A percentile compares a stretch with the other conserved stretches of the same genome.
These are phyloP conservation scores for Gadopsis marmoratus DNA, from an alignment of 2,797 vertebrate species.

Conservation along the genomic window DNA sequence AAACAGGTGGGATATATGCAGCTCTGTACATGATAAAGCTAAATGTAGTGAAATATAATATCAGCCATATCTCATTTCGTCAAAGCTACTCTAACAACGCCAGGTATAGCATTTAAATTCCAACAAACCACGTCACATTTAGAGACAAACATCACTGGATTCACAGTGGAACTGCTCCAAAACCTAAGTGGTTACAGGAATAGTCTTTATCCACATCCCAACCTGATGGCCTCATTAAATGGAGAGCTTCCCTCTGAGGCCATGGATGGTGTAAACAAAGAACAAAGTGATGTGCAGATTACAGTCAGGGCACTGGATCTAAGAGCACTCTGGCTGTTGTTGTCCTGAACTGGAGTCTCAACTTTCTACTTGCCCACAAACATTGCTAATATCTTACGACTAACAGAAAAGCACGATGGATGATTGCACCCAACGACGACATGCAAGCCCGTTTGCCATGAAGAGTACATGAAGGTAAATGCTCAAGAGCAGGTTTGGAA, in stretches of 20 bases:
- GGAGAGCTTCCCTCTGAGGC: constrained; percentile 53
- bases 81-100: constrained; percentile 11
- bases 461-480: not conserved
- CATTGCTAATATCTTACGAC: not conserved
- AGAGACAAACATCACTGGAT: constrained; percentile 42
- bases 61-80: constrained; percentile 7
- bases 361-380: constrained; percentile 17
- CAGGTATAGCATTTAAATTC: constrained; percentile 5
- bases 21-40: constrained; percentile 16
- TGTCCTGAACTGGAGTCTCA: constrained; percentile 28
- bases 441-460: constrained; percentile 16
- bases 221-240: constrained; percentile 55
- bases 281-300: constrained; percentile 56
- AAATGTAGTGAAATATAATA: constrained; percentile 28
- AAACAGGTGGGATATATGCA: constrained; percentile 34
- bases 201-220: constrained; percentile 60
- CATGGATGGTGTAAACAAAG: constrained; percentile 65
- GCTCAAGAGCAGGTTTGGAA: constrained; percentile 1
- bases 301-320: constrained; percentile 45
- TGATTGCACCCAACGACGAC: constrained; percentile 14
- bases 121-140: constrained; percentile 18
- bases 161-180: constrained; percentile 67
- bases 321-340: constrained; percentile 29
- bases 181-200: constrained; percentile 74
- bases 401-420: not conserved